Evolutionary conservation across 1,140 invertebrate genomes (phyloP), one percentile per base, ranked within the genome.

Genomic region (Metaphire vulgaris): DNA sequence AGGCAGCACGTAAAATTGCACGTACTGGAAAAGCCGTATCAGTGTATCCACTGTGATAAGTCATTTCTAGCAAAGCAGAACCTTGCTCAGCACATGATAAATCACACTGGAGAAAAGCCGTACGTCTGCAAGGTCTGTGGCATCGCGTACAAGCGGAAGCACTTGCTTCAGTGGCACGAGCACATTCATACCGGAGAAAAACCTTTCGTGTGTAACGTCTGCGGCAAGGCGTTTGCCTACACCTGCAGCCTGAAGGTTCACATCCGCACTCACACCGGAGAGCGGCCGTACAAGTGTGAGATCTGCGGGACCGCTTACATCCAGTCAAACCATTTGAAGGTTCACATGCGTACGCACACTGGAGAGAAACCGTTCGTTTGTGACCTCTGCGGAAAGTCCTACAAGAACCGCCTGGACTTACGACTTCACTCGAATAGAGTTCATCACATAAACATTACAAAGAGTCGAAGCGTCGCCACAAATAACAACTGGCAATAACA

Each of bases 181-280:
- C 88, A 95, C 69, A 97, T 97, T 82, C 96, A 98, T 87, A 94
- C 92, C 56, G 96, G 96, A 6, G 95, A 88, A 78, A 98, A 89
- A 93, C 93, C 96, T 30, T 94, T 96, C 78, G 91, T 94, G 82
- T 98, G 96, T 86, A 92, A 93, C 78, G 91, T 96, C 41, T 98
- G 96, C 85, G 92, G 95, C 69, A 98, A 98, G 87, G 87, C 94
- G 78, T 98, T 98, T 86, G 97, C 95, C 0, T 95, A 95, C 34
- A 95, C 92, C 74, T 96, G 93, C n/a, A 98, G 97, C 87, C 89
- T 98, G 2, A 97, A 97, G 86, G 97, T 97, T 85, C 96, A 98
- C 89, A 90, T 94, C 81, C 97, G 98, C 95, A 98, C 95, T 78
- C 96, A 98, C 86, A 95, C 96, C 82, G 97, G 97, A 91, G 95